These are phyloP conservation scores for Scylla paramamosain DNA, from an alignment of 1,140 invertebrate species.

Conservation along the genomic window DNA sequence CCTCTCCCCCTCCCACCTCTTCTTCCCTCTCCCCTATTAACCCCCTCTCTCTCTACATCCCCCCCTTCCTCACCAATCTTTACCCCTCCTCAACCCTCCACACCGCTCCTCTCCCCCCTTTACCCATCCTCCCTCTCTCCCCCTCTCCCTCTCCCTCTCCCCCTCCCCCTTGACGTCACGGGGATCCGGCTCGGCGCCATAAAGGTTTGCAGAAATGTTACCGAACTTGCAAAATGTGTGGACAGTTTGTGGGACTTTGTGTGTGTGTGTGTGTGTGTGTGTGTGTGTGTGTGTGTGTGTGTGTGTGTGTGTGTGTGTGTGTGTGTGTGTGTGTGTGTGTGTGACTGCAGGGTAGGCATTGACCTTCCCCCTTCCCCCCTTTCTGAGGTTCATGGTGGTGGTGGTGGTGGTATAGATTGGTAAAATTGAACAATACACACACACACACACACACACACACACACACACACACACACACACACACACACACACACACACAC, in stretches of 20 bases:
- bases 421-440: background rate
- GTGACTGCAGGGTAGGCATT: too few relatives aligned
- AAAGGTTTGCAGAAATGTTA: background rate
- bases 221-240: slow-evolving; percentile 31
- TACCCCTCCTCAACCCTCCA: background rate
- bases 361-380: too few relatives aligned
- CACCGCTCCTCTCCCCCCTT: background rate
- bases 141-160: background rate
- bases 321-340: too few relatives aligned
- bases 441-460: too few relatives aligned
- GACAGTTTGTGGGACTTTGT: background rate
- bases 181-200: background rate
- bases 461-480: too few relatives aligned
- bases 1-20: background rate
- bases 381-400: too few relatives aligned
- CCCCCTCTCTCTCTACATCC: background rate
- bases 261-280: slow-evolving; percentile 27
- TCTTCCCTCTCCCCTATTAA: background rate
- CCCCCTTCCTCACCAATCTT: background rate
- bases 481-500: too few relatives aligned
- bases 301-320: background rate
- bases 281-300: too few relatives aligned
- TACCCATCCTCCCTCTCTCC: background rate
- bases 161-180: background rate
- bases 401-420: background rate